Conservation (phyloP, 2,797 vertebrate genomes). For the Eurystomus glaucurus region DNA sequence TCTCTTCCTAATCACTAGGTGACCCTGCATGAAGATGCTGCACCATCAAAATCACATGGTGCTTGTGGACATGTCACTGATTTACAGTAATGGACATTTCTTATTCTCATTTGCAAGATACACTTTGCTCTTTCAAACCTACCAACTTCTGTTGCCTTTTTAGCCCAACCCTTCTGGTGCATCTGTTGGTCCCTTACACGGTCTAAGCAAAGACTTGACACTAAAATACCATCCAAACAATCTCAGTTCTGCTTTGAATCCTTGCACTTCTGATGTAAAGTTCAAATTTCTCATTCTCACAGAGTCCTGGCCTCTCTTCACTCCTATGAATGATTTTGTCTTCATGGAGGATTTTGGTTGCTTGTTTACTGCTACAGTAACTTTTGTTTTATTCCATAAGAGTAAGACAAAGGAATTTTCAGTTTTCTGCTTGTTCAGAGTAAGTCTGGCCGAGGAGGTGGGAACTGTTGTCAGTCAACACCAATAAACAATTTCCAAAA, state of each 20-base stretch:
- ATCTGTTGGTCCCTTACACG: not conserved
- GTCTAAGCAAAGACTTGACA: not conserved
- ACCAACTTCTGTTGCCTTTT: not conserved
- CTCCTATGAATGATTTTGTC: not conserved
- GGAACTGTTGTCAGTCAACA: not conserved
- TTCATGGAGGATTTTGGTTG: not conserved
- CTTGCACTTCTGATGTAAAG: not conserved
- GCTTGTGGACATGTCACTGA: not conserved
- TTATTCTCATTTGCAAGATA: not conserved
- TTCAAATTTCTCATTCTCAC: not conserved
- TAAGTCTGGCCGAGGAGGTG: not conserved
- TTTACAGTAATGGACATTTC: not conserved
- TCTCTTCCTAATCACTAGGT: constrained; percentile 25
- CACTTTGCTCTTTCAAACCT: not conserved
- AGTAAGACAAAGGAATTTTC: not conserved
- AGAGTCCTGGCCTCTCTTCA: not conserved
- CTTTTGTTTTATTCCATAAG: not conserved
- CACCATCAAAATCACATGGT: not conserved
- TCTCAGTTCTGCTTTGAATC: not conserved
- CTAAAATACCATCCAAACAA: not conserved
- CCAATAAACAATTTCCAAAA: not conserved
- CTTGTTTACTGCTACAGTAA: not conserved
- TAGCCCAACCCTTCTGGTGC: not conserved
- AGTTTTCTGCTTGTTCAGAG: not conserved
- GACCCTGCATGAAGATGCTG: not conserved